Conservation (phyloP, 2,888 invertebrate genomes). For the Calameuta pallipes region DNA sequence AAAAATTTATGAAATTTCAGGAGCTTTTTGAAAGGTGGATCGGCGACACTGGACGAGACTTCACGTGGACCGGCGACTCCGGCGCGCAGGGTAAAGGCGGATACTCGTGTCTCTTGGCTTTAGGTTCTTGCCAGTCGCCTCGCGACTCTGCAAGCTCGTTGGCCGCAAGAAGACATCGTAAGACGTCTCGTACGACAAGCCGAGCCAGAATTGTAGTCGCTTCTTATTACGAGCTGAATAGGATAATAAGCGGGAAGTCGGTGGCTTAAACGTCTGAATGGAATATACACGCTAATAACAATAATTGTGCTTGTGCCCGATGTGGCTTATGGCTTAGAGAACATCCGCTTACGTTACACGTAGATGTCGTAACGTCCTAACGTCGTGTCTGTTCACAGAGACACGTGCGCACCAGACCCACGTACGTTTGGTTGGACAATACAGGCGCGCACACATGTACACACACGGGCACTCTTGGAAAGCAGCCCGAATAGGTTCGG, state of each 20-base stretch:
- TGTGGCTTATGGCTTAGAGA: background rate
- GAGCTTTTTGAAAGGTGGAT: too few species aligned
- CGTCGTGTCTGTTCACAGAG: background rate
- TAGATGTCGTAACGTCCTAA: background rate
- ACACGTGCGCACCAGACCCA: too few species aligned
- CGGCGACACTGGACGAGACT: too few species aligned
- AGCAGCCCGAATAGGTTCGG: too few species aligned
- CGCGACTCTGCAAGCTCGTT: background rate
- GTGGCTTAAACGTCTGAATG: conserved; percentile 43
- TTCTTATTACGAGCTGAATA: conserved; percentile 60
- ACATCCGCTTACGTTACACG: background rate
- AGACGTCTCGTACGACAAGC: conserved; percentile 48
- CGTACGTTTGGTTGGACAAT: too few species aligned
- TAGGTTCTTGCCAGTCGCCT: background rate
- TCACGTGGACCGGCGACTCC: too few species aligned
- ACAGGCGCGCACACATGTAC: too few species aligned
- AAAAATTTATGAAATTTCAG: background rate
- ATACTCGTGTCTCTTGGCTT: background rate
- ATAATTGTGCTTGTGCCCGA: conserved; percentile 50
- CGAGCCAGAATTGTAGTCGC: conserved; percentile 16
- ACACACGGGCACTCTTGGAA: too few species aligned
- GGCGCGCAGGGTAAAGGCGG: too few species aligned
- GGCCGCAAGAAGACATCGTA: conserved; percentile 42
- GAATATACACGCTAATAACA: conserved; percentile 44
- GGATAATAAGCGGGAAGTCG: conserved; percentile 53